Evolutionary conservation across 2,797 vertebrate genomes (phyloP).

Genomic region (Hephaestus fuliginosus): DNA sequence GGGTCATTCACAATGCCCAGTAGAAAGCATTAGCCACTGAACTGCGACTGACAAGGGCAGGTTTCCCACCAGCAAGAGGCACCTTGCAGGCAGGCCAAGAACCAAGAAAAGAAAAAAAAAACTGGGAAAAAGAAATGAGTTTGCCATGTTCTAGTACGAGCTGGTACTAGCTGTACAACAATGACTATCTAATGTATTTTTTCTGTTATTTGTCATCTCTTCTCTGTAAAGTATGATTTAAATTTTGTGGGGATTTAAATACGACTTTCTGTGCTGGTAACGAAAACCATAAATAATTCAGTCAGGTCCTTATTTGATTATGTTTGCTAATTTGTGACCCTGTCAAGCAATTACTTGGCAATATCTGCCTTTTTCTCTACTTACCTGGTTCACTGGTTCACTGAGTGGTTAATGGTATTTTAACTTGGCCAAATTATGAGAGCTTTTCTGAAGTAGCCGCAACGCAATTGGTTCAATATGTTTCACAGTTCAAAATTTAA

Average conservation of each 20-base stretch:
- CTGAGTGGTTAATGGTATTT: slow-evolving; percentile 83
- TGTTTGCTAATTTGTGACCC: slow-evolving; percentile 82
- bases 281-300: slow-evolving; percentile 72
- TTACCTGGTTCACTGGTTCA: slow-evolving; percentile 84
- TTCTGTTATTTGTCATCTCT: not conserved
- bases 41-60: slow-evolving; percentile 72
- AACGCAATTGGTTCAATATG: slow-evolving; percentile 73
- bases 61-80: slow-evolving; percentile 66
- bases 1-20: slow-evolving; percentile 72
- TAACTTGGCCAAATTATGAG: slow-evolving; percentile 76
- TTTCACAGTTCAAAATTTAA: slow-evolving; percentile 50
- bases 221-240: slow-evolving; percentile 9
- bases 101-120: slow-evolving; percentile 7
- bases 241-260: slow-evolving; percentile 6
- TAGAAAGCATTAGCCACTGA: slow-evolving; percentile 77
- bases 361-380: slow-evolving; percentile 76
- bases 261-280: slow-evolving; percentile 12
- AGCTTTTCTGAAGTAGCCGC: slow-evolving; percentile 65
- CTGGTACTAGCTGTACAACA: not conserved
- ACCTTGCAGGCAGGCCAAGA: slow-evolving; percentile 61
- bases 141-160: slow-evolving; percentile 13
- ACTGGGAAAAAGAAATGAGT: slow-evolving; percentile 2
- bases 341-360: slow-evolving; percentile 83
- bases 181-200: not conserved
- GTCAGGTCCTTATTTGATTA: slow-evolving; percentile 80